Evolutionary conservation across 2,113 vertebrate genomes (phyloP).

Genomic region (Perca flavescens): DNA sequence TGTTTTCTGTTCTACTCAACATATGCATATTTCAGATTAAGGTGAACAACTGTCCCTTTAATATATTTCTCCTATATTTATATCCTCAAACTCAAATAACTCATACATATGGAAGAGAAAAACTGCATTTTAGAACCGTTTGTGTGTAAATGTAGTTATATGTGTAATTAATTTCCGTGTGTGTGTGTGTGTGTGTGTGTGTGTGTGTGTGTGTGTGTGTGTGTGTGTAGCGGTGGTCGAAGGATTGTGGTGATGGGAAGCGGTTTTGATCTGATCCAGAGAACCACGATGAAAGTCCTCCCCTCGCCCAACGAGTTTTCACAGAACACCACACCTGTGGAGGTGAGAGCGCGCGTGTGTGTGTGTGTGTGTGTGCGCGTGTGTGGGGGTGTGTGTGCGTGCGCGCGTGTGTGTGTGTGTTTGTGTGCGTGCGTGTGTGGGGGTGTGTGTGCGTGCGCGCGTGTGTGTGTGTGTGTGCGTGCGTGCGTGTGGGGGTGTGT

Average conservation of each 20-base stretch:
- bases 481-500: too few species aligned
- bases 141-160: neutral
- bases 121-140: too few species aligned
- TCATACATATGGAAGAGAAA: too few species aligned
- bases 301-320: slow-evolving; percentile 59
- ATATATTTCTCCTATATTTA: too few species aligned
- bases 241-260: slow-evolving; percentile 88
- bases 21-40: too few species aligned
- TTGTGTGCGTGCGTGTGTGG: neutral
- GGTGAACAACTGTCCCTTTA: too few species aligned
- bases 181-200: neutral
- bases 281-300: slow-evolving; percentile 87
- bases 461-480: neutral
- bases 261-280: slow-evolving; percentile 92
- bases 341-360: slow-evolving; percentile 55
- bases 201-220: slow-evolving; percentile 64
- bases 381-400: neutral
- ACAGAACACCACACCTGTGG: slow-evolving; percentile 6
- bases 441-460: neutral
- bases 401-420: too few species aligned
- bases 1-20: too few species aligned
- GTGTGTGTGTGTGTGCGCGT: too few species aligned
- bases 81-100: too few species aligned
- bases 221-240: slow-evolving; percentile 89
- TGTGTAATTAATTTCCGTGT: neutral